Evolutionary conservation across 37 sponge, comb jelly and placozoan species (phyloP), one percentile per base, ranked within the genome.

Genomic region (Hormiphora californensis): DNA sequence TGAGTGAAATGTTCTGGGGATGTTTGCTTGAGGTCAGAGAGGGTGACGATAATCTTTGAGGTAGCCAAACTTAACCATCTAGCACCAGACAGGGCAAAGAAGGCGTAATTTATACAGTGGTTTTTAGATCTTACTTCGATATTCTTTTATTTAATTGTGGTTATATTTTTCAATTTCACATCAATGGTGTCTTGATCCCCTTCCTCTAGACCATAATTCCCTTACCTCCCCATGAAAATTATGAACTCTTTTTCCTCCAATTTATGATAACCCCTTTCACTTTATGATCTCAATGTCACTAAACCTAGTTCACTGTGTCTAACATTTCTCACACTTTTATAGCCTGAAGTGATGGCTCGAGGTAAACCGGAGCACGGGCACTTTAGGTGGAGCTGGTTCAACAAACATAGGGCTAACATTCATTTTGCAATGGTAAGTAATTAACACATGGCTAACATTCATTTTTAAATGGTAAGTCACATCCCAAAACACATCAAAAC

Each of bases 371-470:
- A 65, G 37, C 21, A 65, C 35, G 67, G 67, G 17, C 32, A 15
- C 15, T 65, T 65, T 38, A 21, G 67, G 35, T 34, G 32, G 38
- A 65, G 67, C 17, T 65, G 67, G 67, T 65, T 65, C 37, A 34
- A 36, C 28, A 34, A 34, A 33, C 32, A 65, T 7, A 65, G 67
- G 35, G n/a, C n/a, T n/a, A 65, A 65, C 67, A 19, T 2, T 35
- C 37, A 65, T 7, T 65, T 65, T 19, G 4, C 17, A 33, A 17
- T 15, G 67, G 67, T 65, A 65, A 65, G 67, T 65, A n/a, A n/a
- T n/a, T n/a, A n/a, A n/a, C n/a, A n/a, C n/a, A n/a, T n/a, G n/a
- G n/a, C n/a, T n/a, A 65, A 65, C 67, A 19, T 2, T 35, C 37
- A 65, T 7, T 65, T 65, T 19, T 5, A 7, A 33, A 17, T 15